Percentiles rank a stretch among this genome's conserved stretches.
Conservation (phyloP, 2,888 invertebrate species). For the Limnephilus rhombicus region DNA sequence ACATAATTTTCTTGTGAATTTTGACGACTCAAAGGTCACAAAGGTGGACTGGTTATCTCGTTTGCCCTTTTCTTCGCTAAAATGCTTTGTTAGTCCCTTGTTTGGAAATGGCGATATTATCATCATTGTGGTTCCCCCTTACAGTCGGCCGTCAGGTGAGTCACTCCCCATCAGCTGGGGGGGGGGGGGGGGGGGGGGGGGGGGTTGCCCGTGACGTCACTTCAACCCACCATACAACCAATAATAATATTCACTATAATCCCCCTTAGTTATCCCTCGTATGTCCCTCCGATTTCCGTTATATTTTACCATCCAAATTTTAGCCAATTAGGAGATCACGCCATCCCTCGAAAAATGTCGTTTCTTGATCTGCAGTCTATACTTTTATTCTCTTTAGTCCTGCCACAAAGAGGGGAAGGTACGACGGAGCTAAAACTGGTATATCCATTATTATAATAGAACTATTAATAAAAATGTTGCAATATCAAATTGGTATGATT, state of each 20-base stretch:
- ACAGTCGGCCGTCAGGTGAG: background rate
- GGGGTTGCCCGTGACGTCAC: constrained; percentile 3
- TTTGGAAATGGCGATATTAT: background rate
- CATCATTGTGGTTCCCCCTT: background rate
- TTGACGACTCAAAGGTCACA: background rate
- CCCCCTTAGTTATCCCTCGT: background rate
- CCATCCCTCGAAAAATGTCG: background rate
- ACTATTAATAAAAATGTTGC: too few relatives aligned
- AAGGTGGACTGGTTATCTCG: background rate
- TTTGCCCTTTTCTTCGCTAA: background rate
- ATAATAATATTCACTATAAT: background rate
- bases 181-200: background rate
- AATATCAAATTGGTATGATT: background rate
- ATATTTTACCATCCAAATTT: background rate
- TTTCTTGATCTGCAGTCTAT: background rate
- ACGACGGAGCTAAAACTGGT: background rate
- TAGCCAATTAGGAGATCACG: background rate
- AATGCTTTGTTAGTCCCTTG: background rate
- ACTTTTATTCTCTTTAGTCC: background rate
- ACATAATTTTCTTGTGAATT: background rate
- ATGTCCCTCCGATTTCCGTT: background rate
- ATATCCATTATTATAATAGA: background rate
- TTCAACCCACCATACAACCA: background rate
- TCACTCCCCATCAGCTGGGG: background rate
- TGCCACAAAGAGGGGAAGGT: background rate